Evolutionary conservation across 2,888 invertebrate species (phyloP).

Genomic region (Tachystola acroxantha): DNA sequence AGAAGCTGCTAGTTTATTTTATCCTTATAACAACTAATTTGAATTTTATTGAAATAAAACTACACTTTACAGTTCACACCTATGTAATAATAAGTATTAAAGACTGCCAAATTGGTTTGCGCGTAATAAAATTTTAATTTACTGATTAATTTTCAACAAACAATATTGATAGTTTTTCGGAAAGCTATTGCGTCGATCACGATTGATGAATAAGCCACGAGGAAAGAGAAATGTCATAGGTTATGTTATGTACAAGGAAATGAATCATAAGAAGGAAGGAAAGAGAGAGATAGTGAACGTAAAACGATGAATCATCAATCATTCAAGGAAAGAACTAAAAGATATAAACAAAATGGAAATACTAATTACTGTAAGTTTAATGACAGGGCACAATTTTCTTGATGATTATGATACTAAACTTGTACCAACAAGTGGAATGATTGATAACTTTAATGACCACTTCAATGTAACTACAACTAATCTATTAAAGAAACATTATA

Average conservation of each 20-base stretch:
- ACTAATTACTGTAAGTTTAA: background rate
- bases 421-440: background rate
- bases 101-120: background rate
- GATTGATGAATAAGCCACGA: background rate
- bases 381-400: too few species aligned
- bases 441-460: background rate
- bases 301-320: background rate
- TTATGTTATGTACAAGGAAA: background rate
- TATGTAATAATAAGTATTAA: background rate
- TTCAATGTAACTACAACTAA: background rate
- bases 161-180: too few species aligned
- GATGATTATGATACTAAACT: too few species aligned
- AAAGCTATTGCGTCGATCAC: too few species aligned
- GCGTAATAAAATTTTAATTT: background rate
- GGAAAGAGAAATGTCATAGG: background rate
- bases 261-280: background rate
- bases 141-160: too few species aligned
- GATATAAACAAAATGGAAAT: background rate
- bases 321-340: background rate
- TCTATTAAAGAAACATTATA: conserved; percentile 15
- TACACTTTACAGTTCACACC: too few species aligned
- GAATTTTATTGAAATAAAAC: too few species aligned
- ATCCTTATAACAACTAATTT: background rate
- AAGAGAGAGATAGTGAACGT: background rate
- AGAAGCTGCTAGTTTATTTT: too few species aligned